phyloP scores from a whole-genome alignment of 2,797 vertebrate genomes.

The Parambassis ranga region DNA sequence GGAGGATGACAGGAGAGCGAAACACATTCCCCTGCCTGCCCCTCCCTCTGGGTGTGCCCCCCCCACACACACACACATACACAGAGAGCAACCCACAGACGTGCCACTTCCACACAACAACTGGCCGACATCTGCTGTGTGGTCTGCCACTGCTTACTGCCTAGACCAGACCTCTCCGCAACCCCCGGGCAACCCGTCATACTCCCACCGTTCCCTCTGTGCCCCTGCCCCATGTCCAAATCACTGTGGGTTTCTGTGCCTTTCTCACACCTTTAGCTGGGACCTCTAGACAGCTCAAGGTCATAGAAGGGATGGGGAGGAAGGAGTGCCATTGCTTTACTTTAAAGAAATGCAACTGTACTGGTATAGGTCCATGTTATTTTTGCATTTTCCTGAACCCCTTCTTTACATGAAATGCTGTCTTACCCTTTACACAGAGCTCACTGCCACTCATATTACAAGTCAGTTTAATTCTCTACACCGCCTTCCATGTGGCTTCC shows the following conservation, averaged over 20 bases:
- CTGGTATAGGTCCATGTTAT: no score
- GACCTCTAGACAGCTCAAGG: conserved; percentile 51
- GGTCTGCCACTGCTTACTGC: conserved; percentile 50
- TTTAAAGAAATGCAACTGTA: not conserved
- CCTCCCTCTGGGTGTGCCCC: conserved; percentile 74
- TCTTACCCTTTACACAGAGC: not conserved
- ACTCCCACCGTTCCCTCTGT: conserved; percentile 36
- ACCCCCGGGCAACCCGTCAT: conserved; percentile 52
- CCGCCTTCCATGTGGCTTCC: conserved; percentile 56
- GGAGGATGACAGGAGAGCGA: conserved; percentile 80
- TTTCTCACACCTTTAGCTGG: conserved; percentile 58
- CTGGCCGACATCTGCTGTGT: conserved; percentile 80
- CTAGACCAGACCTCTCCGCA: conserved; percentile 27
- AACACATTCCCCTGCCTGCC: conserved; percentile 64
- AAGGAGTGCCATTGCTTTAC: not conserved
- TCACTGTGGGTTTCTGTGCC: conserved; percentile 37
- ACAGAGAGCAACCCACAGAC: conserved; percentile 61
- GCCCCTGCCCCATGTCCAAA: conserved; percentile 22
- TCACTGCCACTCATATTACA: not conserved
- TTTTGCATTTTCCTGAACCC: no score
- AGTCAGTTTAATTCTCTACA: conserved; percentile 22
- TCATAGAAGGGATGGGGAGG: conserved; percentile 18
- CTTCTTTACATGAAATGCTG: no score
- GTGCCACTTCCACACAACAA: conserved; percentile 65
- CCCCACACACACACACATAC: no score